Conservation (phyloP, 1,140 invertebrate species). For the Hormaphis cornu region DNA sequence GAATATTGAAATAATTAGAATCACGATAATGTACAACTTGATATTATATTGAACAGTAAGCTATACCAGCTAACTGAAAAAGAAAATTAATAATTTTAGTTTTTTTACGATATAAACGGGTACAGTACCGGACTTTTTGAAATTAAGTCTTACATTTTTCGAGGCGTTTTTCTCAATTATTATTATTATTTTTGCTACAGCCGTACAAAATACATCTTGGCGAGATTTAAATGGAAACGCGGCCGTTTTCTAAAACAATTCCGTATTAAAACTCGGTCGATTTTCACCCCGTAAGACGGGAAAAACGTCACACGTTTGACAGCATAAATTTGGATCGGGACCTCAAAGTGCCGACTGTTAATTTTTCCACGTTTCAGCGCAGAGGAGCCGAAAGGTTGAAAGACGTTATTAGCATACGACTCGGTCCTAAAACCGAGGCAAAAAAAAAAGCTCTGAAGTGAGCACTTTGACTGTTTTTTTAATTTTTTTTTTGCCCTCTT, state of each 20-base stretch:
- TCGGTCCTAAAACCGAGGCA: background rate
- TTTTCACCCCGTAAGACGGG: background rate
- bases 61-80: too few species aligned
- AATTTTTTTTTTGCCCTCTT: background rate
- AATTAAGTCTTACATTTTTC: too few species aligned
- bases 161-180: too few species aligned
- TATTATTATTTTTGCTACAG: too few species aligned
- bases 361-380: conserved; percentile 28
- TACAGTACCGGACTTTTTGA: too few species aligned
- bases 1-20: too few species aligned
- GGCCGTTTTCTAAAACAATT: conserved; percentile 14
- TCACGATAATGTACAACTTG: too few species aligned
- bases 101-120: too few species aligned
- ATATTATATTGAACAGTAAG: too few species aligned
- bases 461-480: conserved; percentile 23
- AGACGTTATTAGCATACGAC: conserved; percentile 27
- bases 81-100: too few species aligned
- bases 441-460: too few species aligned
- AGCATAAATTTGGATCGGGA: conserved; percentile 29
- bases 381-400: background rate
- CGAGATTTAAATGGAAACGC: conserved; percentile 1
- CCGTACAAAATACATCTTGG: too few species aligned
- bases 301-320: conserved; percentile 2
- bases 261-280: conserved; percentile 8
- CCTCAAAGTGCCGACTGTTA: conserved; percentile 8